Conservation (phyloP, 1,140 invertebrate genomes). For the Kradibia gibbosae region DNA sequence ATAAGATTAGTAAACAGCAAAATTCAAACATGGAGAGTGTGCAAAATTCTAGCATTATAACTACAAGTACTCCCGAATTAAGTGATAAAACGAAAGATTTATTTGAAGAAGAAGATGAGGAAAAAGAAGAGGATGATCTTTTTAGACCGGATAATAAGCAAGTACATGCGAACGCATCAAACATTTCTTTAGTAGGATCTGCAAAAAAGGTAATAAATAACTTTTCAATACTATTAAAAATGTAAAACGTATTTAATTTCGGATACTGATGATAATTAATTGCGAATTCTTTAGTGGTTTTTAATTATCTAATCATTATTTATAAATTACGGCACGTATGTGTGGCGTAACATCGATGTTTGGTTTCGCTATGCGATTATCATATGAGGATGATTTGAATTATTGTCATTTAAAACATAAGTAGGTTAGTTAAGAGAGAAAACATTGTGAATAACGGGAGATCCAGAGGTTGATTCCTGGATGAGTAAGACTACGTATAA, state of each 20-base stretch:
- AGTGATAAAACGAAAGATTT: conserved; percentile 55
- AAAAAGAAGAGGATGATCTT: conserved; percentile 59
- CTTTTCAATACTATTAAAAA: neutral
- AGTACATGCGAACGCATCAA: conserved; percentile 2
- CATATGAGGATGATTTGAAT: no score
- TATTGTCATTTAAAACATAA: no score
- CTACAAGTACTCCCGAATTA: conserved; percentile 60
- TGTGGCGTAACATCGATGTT: no score
- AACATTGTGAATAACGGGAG: no score
- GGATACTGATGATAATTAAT: no score
- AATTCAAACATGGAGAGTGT: conserved; percentile 18
- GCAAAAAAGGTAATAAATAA: conserved; percentile 52
- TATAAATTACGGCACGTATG: no score
- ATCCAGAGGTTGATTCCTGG: no score
- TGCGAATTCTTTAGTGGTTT: no score
- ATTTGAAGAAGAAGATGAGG: conserved; percentile 62
- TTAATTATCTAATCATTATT: no score
- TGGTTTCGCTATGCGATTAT: no score
- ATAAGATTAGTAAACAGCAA: conserved; percentile 27
- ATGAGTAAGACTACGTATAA: no score
- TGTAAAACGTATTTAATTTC: neutral
- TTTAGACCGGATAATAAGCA: conserved; percentile 53
- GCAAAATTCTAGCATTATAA: conserved; percentile 36
- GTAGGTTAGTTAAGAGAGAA: no score
- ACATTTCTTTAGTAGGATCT: neutral